phyloP scores from a whole-genome alignment of 2,797 vertebrate species.

The Leucoraja ocellata region DNA sequence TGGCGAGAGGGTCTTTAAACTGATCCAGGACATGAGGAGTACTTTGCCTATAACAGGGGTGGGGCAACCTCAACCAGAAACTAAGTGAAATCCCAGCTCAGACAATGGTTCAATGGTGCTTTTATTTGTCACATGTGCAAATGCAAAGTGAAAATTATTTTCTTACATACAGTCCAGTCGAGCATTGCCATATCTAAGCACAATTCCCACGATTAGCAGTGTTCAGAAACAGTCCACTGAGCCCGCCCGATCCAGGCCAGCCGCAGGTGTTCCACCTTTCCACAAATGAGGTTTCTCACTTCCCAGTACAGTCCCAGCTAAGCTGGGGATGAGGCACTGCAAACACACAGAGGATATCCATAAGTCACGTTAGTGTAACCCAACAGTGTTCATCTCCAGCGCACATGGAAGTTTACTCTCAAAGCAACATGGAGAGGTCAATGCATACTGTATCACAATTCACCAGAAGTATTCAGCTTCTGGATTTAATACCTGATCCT shows the following conservation, averaged over 20 bases:
- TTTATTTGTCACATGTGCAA: too few species aligned
- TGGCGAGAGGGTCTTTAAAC: background rate
- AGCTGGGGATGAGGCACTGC: background rate
- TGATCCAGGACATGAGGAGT: background rate
- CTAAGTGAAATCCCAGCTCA: too few species aligned
- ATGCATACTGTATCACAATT: background rate
- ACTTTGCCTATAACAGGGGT: background rate
- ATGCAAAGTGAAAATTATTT: too few species aligned
- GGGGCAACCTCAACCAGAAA: background rate
- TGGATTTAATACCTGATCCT: background rate
- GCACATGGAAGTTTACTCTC: background rate
- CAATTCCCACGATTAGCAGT: too few species aligned
- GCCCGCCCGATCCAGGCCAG: too few species aligned
- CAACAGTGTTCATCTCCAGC: too few species aligned
- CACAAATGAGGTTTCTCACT: background rate
- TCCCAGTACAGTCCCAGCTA: background rate
- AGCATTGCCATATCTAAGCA: too few species aligned
- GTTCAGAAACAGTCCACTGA: too few species aligned
- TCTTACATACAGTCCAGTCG: too few species aligned
- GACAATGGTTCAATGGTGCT: too few species aligned
- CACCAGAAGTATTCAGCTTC: background rate
- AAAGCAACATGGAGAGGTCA: background rate
- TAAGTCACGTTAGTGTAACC: background rate
- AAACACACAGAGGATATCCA: too few species aligned
- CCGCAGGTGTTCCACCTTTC: too few species aligned